phyloP scores from a whole-genome alignment of 2,888 invertebrate genomes.

The Pollenia amentaria region DNA sequence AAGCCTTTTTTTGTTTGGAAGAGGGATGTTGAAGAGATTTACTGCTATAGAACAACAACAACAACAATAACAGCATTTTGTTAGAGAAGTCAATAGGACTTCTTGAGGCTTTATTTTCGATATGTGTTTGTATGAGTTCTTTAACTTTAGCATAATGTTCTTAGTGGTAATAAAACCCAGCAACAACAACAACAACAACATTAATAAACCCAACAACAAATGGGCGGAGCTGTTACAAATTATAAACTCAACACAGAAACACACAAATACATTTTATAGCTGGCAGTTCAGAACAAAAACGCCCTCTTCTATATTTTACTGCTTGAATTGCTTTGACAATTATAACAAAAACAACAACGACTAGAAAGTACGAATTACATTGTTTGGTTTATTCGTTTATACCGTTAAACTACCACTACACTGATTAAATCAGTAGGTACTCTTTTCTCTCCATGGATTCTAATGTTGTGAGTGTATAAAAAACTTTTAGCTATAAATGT shows the following conservation, averaged over 20 bases:
- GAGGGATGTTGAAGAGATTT: slow-evolving; percentile 38
- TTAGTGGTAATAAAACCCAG: slow-evolving; percentile 53
- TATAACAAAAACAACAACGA: slow-evolving; percentile 75
- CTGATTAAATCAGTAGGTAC: neutral
- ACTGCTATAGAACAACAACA: neutral
- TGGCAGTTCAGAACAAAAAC: slow-evolving; percentile 78
- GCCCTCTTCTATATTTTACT: slow-evolving; percentile 79
- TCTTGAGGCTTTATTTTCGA: slow-evolving; percentile 20
- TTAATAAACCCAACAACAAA: slow-evolving; percentile 78
- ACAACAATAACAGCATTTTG: slow-evolving; percentile 6
- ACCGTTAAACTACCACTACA: slow-evolving; percentile 70
- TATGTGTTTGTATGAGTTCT: slow-evolving; percentile 4
- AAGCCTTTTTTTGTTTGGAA: slow-evolving; percentile 61
- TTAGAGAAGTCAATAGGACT: slow-evolving; percentile 59
- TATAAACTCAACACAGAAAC: slow-evolving; percentile 52
- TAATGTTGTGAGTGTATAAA: neutral
- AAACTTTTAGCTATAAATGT: neutral
- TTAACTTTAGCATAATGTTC: slow-evolving; percentile 40
- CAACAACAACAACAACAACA: slow-evolving; percentile 49
- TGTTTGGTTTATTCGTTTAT: neutral
- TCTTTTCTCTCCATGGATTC: slow-evolving; percentile 16
- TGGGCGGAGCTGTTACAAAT: slow-evolving; percentile 83
- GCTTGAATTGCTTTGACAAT: slow-evolving; percentile 61
- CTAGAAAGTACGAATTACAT: slow-evolving; percentile 33
- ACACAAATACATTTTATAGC: slow-evolving; percentile 65